A percentile compares a stretch with the other conserved stretches of the same genome.
Evolutionary conservation across 1,140 invertebrate species (phyloP).

Genomic region (Aphidius gifuensis): DNA sequence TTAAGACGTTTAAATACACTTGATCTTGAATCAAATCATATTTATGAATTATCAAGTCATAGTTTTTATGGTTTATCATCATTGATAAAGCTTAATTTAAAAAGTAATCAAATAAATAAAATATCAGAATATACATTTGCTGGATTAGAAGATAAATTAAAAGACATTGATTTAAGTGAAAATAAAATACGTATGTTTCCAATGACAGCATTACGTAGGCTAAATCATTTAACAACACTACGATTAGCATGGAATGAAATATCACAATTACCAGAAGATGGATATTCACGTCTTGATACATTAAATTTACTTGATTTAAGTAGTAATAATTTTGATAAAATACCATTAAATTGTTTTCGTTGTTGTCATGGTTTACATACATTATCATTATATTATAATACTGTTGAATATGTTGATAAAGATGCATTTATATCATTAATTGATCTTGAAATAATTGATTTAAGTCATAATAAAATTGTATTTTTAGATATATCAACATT

Average conservation of each 20-base stretch:
- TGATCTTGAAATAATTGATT: conserved; percentile 77
- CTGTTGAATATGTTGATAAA: conserved; percentile 73
- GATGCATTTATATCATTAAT: conserved; percentile 71
- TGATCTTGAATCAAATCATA: conserved; percentile 81
- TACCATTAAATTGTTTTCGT: conserved; percentile 73
- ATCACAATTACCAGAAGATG: conserved; percentile 65
- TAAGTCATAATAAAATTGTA: conserved; percentile 84
- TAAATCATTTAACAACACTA: conserved; percentile 70
- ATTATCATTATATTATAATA: conserved; percentile 79
- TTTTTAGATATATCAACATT: conserved; percentile 71
- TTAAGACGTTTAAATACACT: conserved; percentile 71
- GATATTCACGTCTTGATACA: conserved; percentile 68
- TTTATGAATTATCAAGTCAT: conserved; percentile 78
- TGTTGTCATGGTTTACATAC: conserved; percentile 75
- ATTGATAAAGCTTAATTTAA: conserved; percentile 78
- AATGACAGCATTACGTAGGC: conserved; percentile 70
- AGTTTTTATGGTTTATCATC: conserved; percentile 80
- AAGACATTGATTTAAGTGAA: conserved; percentile 80
- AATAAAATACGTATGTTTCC: conserved; percentile 82
- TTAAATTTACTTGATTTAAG: conserved; percentile 78
- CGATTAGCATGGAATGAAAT: conserved; percentile 83
- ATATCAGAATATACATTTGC: conserved; percentile 82
- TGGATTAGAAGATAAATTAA: conserved; percentile 74
- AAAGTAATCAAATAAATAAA: conserved; percentile 74
- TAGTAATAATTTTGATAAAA: conserved; percentile 77